Base-by-base conservation (phyloP, 2,113 vertebrate genomes). In the Elaphurus davidianus region DNA sequence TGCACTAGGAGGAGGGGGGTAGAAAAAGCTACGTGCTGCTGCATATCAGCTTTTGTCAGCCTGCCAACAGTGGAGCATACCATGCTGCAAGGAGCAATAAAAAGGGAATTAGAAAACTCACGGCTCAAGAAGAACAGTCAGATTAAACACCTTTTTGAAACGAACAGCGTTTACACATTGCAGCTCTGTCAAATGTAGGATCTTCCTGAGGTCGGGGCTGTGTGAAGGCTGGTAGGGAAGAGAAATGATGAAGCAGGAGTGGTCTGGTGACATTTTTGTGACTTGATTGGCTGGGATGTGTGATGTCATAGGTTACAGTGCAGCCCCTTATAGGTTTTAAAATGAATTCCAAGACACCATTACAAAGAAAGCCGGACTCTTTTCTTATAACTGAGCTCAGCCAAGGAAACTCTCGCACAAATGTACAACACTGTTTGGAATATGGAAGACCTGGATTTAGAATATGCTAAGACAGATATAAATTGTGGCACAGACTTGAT, bases 271-370 rank as follows among this genome's bases (percentile, higher is more conserved):
- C 99, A 99, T 99, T 99, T 99, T 99, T 99, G 99, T 99, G 99
- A 98, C 99, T 99, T 99, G 99, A 99, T 99, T 99, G 99, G 99
- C 99, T 99, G 99, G 99, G 99, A 99, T 99, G 99, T 99, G 99
- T 99, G 99, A 99, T 99, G 99, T 99, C 99, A 99, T 99, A 99
- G 99, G 99, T 99, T 99, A 99, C 99, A 99, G 99, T 99, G 99
- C 99, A 99, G 99, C 99, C 98, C 98, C 99, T 99, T 99, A 99
- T 99, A 99, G 99, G 98, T 99, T 99, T 99, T 99, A 98, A 99
- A 99, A 99, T 99, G 97, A 99, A 98, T 99, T 99, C 99, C 99
- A 99, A 99, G 99, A 98, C 99, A 99, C 98, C 98, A 98, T 98
- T 99, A 99, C 98, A 99, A 98, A 99, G 99, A 98, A 98, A 99